Base-by-base conservation (phyloP, 2,888 invertebrate species). In the Temnothorax ravouxi region DNA sequence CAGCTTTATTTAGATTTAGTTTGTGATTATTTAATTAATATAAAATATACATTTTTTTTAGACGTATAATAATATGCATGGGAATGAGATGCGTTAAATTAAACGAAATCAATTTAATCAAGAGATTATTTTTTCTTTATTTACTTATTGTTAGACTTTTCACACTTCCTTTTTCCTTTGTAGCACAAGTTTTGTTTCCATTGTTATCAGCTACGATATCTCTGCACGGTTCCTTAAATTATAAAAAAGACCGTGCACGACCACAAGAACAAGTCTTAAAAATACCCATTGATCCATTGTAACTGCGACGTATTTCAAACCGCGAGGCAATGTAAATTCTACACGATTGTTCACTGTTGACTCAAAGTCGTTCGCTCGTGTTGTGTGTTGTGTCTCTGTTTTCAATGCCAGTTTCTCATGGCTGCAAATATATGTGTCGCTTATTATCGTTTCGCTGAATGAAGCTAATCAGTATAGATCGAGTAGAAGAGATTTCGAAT, bases 401-500 rank as follows among this genome's bases (percentile, higher is more conserved):
- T 21, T 77, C 52, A 64, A 52, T 75, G 47, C 18, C 62, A 64
- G 52, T 25, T n/a, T n/a, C 21, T 61, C n/a, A 29, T 34, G 5
- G 4, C 21, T 66, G 66, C 15, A n/a, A 50, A 62, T 44, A 34
- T 44, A 56, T 34, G 13, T 59, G 29, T 34, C 21, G 34, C 34
- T 75, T n/a, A 75, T 74, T 75, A 75, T 21, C 47, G 47, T 74
- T 61, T 61, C n/a, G 34, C 3, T 34, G 44, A 47, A 61, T 21
- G n/a, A 13, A 75, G 21, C 34, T 52, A 18, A 34, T 61, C n/a
- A 2, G 59, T 15, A 29, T 3, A 15, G 21, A n/a, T n/a, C n/a
- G n/a, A 54, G 11, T 15, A 18, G 8, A 72, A 21, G 11, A 59
- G 1, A 72, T 18, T 18, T 41, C 41, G 21, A 71, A 38, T 72